These are phyloP conservation scores for Pomacea canaliculata DNA, from an alignment of 2,888 invertebrate genomes.

Conservation along the genomic window DNA sequence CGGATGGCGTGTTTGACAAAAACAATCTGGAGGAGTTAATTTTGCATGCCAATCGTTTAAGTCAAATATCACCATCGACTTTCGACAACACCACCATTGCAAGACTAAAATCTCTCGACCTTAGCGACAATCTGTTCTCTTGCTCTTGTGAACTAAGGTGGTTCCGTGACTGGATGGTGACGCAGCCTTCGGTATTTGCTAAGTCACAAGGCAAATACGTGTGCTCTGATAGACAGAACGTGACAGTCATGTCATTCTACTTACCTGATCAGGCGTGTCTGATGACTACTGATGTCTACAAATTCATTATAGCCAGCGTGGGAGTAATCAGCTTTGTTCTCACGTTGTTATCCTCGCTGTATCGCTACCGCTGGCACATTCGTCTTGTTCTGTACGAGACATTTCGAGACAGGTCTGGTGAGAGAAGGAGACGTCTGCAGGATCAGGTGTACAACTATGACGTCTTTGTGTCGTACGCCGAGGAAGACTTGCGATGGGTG, in stretches of 20 bases:
- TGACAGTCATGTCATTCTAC: background rate
- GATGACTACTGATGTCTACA: conserved; percentile 16
- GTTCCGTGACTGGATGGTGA: conserved; percentile 1
- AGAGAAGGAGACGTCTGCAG: background rate
- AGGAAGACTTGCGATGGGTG: conserved; percentile 78
- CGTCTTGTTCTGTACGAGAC: conserved; percentile 71
- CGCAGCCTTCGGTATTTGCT: background rate
- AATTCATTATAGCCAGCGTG: conserved; percentile 21
- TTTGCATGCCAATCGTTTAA: background rate
- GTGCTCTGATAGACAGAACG: background rate
- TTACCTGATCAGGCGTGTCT: conserved; percentile 28
- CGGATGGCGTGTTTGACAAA: background rate
- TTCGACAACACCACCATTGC: background rate
- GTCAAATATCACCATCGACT: background rate
- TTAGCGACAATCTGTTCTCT: conserved; percentile 3
- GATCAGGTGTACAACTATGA: conserved; percentile 73
- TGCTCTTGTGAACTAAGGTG: background rate
- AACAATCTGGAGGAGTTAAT: background rate
- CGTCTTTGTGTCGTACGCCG: conserved; percentile 80
- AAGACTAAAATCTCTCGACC: background rate
- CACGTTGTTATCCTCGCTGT: conserved; percentile 56
- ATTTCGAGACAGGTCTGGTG: background rate
- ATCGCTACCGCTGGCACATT: conserved; percentile 74
- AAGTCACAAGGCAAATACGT: background rate
- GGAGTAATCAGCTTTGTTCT: conserved; percentile 32